Evolutionary conservation across 2,888 invertebrate genomes (phyloP), one percentile per base, ranked within the genome.

Genomic region (Morpho achilles): DNA sequence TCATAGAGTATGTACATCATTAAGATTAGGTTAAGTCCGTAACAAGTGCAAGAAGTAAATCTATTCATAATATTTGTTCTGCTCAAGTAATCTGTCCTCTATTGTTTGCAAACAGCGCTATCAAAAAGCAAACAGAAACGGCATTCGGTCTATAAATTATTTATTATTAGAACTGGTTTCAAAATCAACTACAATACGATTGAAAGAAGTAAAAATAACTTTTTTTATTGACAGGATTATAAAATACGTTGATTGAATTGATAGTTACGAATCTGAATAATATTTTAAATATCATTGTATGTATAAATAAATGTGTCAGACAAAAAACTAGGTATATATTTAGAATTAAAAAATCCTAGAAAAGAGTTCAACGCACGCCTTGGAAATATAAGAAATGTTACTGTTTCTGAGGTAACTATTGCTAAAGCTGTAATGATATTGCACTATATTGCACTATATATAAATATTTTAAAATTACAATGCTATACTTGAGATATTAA

Each of bases 301-400:
- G 41, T 41, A 16, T 50, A 41, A 40, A 41, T 40, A 41, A 46
- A 40, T 4, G 39, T 42, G 41, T 8, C 53, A 9, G 22, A 39
- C 39, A 10, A 22, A 47, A 16, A 55, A 41, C 10, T 46, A 50
- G 16, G 16, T 43, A 49, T 45, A 10, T 40, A 46, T 9, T 42
- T 53, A 50, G 46, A 41, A 42, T 54, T 63, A 61, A 57, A 53
- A 67, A 72, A 69, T 65, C 69, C 65, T 69, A 68, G 64, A 82
- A 86, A 87, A 87, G 87, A 87, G 82, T 79, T 87, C 84, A 87
- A 87, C 87, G 87, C 84, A 83, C 76, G 72, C 57, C 61, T 62
- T 32, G 58, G 49, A 47, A 47, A 52, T 48, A 49, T 50, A 57
- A 54, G 59, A 50, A 53, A 49, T 41, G 46, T 53, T 32, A 50